phyloP scores from a whole-genome alignment of 1,140 invertebrate species.

The Fopius arisanus region DNA sequence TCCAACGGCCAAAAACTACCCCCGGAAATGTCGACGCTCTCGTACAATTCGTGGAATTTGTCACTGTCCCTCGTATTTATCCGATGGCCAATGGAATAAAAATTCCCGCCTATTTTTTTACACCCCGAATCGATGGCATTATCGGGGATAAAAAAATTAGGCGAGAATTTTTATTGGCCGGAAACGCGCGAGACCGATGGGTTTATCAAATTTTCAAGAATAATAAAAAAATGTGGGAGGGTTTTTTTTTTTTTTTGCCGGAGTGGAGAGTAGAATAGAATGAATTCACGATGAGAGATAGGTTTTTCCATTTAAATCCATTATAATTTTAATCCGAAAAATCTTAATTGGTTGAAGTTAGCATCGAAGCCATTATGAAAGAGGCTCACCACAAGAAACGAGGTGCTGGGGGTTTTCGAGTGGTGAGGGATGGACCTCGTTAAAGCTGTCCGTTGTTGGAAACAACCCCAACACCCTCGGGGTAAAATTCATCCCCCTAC shows the following conservation, averaged over 20 bases:
- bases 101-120: too few relatives aligned
- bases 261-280: too few relatives aligned
- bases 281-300: too few relatives aligned
- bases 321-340: too few relatives aligned
- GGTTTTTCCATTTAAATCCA: too few relatives aligned
- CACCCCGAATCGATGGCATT: too few relatives aligned
- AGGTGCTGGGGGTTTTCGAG: neutral
- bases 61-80: neutral
- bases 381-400: neutral
- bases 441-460: slow-evolving; percentile 13
- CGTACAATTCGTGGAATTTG: neutral
- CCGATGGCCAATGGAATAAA: neutral
- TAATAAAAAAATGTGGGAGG: too few relatives aligned
- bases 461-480: neutral
- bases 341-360: neutral
- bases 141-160: too few relatives aligned
- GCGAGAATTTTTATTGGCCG: too few relatives aligned
- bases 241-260: too few relatives aligned
- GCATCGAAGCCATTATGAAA: neutral
- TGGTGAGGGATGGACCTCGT: slow-evolving; percentile 8
- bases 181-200: too few relatives aligned
- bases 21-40: neutral
- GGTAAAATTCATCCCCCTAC: neutral
- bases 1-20: neutral
- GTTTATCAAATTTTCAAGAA: too few relatives aligned